Percentiles rank a stretch among this genome's conserved stretches.
phyloP scores from a whole-genome alignment of 1,140 invertebrate species.

The Cecropterus lyciades region DNA sequence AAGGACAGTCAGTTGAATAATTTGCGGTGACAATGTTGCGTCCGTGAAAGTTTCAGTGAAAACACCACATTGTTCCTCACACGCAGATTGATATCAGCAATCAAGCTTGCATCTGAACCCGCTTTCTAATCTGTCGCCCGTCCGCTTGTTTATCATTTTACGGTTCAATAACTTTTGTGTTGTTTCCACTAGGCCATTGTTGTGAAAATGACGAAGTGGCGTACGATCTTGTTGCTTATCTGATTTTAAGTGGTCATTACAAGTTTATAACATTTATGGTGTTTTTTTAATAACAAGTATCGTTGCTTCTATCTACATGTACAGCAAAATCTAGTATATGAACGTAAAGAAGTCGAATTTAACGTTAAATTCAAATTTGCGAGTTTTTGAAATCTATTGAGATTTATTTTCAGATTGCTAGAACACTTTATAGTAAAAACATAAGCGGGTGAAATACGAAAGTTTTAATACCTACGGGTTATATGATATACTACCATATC shows the following conservation, averaged over 20 bases:
- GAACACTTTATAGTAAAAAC: no score
- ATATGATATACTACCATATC: no score
- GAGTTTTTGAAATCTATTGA: no score
- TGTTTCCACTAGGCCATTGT: conserved; percentile 9
- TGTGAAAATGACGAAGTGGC: conserved; percentile 6
- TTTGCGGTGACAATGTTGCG: conserved; percentile 23
- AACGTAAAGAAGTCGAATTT: no score
- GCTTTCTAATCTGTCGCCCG: conserved; percentile 31
- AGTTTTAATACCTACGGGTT: no score
- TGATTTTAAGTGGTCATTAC: background rate
- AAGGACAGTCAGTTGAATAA: conserved; percentile 16
- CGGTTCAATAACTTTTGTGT: conserved; percentile 17
- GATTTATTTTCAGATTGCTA: no score
- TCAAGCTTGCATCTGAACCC: conserved; percentile 24
- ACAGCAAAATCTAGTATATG: no score
- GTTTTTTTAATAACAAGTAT: background rate
- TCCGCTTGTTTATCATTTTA: conserved; percentile 22
- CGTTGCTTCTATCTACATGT: no score
- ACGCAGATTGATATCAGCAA: conserved; percentile 33
- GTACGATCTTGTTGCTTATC: background rate
- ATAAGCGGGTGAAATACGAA: no score
- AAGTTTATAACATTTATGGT: background rate
- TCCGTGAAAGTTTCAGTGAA: conserved; percentile 31
- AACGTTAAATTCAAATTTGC: no score
- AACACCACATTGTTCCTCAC: conserved; percentile 25